Evolutionary conservation across 1,140 invertebrate species (phyloP), one percentile per base, ranked within the genome.

Genomic region (Neotoxoptera formosana): DNA sequence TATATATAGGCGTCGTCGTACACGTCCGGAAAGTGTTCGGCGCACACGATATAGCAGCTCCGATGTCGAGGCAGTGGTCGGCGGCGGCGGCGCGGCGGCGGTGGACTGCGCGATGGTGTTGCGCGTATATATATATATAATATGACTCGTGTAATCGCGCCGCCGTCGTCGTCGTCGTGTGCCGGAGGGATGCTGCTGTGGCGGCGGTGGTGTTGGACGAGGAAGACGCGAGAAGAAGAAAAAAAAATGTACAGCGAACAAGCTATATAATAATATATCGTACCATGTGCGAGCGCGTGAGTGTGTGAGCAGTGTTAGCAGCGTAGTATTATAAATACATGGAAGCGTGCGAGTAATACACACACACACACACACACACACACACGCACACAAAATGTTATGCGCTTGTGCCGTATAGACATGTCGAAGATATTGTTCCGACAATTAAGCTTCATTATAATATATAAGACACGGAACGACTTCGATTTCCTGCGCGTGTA

Each of bases 391-490:
- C 8, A 41, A 6, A 1, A 51, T 7, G 45, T 88, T 34, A 51
- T n/a, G 30, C 7, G 25, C 45, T 23, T 88, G 34, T 56, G 53
- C 9, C 0, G 11, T 53, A 56, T 14, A 53, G 25, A 90, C 36
- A 45, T 47, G 84, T 86, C 84, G 84, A 86, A 47, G 45, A 91
- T 91, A 91, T 91, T 81, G 90, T 91, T 91, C 60, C 90, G 90
- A 81, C 67, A 91, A 81, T 91, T 91, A 91, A 81, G 60, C 47
- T 89, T 53, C 87, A 81, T 76, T 91, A 91, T 91, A 81, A 91
- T n/a, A n/a, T n/a, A n/a, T 91, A 47, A 47, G 25, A 53, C 90
- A 83, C 90, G 45, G n/a, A 48, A 81, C 67, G 56, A 48, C 45
- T 53, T 23, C 48, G 47, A 53, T 89, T 91, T 91, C 41, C 60